Evolutionary conservation across 1,140 invertebrate species (phyloP).

Genomic region (Manduca sexta): DNA sequence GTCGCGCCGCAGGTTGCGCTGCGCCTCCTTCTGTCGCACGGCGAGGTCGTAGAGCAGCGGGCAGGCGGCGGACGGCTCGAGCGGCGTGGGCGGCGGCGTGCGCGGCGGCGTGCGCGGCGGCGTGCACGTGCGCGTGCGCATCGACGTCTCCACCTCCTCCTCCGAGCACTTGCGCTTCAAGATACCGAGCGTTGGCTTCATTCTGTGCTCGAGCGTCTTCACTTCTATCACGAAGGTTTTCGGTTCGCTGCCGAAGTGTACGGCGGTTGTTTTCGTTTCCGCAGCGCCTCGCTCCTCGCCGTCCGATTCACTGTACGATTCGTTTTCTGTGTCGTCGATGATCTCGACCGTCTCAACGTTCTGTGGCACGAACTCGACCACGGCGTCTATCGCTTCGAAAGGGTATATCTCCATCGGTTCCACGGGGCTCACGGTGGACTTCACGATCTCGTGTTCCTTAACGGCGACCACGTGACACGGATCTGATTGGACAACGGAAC

Average conservation of each 20-base stretch:
- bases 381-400: constrained; percentile 38
- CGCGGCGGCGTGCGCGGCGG: too few species aligned
- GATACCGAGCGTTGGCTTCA: constrained; percentile 57
- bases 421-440: constrained; percentile 69
- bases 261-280: constrained; percentile 16
- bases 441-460: constrained; percentile 72
- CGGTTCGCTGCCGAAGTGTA: constrained; percentile 51
- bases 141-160: constrained; percentile 25
- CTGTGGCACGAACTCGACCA: constrained; percentile 50
- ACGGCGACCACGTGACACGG: constrained; percentile 75
- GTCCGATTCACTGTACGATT: constrained; percentile 73
- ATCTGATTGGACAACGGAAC: constrained; percentile 19
- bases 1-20: constrained; percentile 26
- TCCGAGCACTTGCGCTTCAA: constrained; percentile 41
- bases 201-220: constrained; percentile 47
- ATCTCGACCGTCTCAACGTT: constrained; percentile 47
- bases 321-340: constrained; percentile 75
- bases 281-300: constrained; percentile 40
- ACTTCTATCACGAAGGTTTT: constrained; percentile 60
- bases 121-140: constrained; percentile 24
- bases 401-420: constrained; percentile 45
- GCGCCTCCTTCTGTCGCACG: constrained; percentile 22
- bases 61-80: constrained; percentile 28
- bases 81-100: too few species aligned
- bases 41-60: constrained; percentile 31